Base-by-base conservation (phyloP, 2,888 invertebrate genomes). In the Parthenolecanium corni region DNA sequence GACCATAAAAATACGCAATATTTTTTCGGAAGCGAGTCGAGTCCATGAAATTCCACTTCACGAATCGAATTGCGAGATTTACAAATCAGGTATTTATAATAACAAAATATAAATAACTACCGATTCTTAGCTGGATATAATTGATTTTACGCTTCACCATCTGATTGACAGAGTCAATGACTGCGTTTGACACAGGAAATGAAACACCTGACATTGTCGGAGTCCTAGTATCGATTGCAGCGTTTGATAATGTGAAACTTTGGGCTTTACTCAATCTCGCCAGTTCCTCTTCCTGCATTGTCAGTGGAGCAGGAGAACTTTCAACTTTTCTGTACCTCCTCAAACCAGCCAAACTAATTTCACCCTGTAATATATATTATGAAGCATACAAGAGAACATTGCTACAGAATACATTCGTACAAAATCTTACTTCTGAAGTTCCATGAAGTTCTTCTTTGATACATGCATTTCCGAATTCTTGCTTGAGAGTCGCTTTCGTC, bases 391-490 rank as follows among this genome's bases (percentile, higher is more conserved):
- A n/a, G n/a, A 52, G 21, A 21, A 36, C 9, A 36, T 21, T n/a
- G 9, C 12, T 12, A 12, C 38, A 12, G 18, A 51, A 21, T 20
- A 23, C 21, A 38, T n/a, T n/a, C n/a, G n/a, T n/a, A n/a, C n/a
- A n/a, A n/a, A n/a, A n/a, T n/a, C n/a, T n/a, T 61, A 61, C 61
- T 14, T 49, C 61, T 20, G 38, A 36, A 14, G 94, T 93, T 24
- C 90, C 93, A 76, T 95, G 95, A 69, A 94, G 76, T 76, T 98
- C 98, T 73, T 95, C 91, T 70, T 88, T 88, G 65, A 98, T 93
- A 70, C 90, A 88, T 0, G 90, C 85, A 4, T 89, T 85, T 1
- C 97, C 97, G 75, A 98, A 98, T 74, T 96, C 94, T 71, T 85
- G 86, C 73, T 96, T 98, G 25, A 98, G 77, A 0, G 97, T 98